phyloP scores from a whole-genome alignment of 2,797 vertebrate genomes.

The Nyctibius grandis region DNA sequence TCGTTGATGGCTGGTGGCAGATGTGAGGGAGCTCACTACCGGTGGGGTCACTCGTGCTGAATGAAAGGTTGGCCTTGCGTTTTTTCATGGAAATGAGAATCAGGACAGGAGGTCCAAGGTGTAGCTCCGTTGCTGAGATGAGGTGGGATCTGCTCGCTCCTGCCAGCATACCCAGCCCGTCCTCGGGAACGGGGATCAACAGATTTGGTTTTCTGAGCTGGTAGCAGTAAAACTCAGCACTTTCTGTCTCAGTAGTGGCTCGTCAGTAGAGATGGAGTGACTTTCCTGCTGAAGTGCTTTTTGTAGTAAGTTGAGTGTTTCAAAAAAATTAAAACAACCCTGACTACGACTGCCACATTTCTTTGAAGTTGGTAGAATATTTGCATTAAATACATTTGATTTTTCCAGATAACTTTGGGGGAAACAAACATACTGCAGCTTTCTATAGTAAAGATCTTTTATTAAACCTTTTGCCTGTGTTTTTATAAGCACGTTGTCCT shows the following conservation, averaged over 20 bases:
- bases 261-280: too few relatives aligned
- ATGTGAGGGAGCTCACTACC: not conserved
- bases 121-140: not conserved
- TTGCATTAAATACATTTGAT: not conserved
- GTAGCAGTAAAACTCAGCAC: not conserved
- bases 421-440: not conserved
- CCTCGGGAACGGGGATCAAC: accelerated
- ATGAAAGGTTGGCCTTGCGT: not conserved
- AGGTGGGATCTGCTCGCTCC: not conserved
- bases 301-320: not conserved
- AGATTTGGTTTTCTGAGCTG: not conserved
- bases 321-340: not conserved
- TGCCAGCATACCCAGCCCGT: not conserved
- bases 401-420: not conserved
- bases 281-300: not conserved
- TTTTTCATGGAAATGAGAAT: not conserved
- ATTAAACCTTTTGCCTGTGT: not conserved
- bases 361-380: not conserved
- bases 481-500: not conserved
- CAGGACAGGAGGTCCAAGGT: too few relatives aligned
- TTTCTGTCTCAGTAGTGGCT: not conserved
- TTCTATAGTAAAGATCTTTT: not conserved
- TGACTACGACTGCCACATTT: not conserved
- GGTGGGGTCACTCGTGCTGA: accelerated
- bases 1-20: accelerated